A percentile compares a stretch with the other conserved stretches of the same genome.
phyloP scores from a whole-genome alignment of 2,888 invertebrate genomes.

The Folsomia candida region DNA sequence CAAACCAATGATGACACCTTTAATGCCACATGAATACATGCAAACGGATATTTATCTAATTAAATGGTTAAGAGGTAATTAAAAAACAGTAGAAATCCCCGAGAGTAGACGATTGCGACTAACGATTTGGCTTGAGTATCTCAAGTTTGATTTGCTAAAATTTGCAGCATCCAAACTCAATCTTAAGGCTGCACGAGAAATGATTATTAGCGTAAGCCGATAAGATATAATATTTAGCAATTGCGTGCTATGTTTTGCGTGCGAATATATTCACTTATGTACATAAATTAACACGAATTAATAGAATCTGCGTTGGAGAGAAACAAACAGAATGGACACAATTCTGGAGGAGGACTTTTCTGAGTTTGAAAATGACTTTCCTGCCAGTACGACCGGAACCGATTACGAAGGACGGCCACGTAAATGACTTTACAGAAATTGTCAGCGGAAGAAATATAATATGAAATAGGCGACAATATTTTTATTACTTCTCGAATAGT shows the following conservation, averaged over 20 bases:
- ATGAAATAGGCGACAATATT: too few relatives aligned
- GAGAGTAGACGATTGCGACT: too few relatives aligned
- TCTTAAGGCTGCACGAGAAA: neutral
- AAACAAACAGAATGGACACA: neutral
- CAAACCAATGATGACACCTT: neutral
- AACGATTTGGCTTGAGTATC: too few relatives aligned
- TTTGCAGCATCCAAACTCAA: conserved; percentile 1
- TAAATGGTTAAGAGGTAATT: conserved; percentile 6
- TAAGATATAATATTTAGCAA: too few relatives aligned
- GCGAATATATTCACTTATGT: too few relatives aligned
- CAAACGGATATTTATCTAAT: conserved; percentile 4
- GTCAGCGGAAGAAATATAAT: too few relatives aligned
- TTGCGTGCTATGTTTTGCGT: too few relatives aligned
- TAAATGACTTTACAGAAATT: neutral
- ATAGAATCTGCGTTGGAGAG: conserved; percentile 4
- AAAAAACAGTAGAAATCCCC: too few relatives aligned
- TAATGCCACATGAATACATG: conserved; percentile 1
- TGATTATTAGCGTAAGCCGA: conserved; percentile 8
- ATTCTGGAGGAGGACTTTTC: conserved; percentile 8
- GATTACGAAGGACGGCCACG: neutral
- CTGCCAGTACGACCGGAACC: neutral
- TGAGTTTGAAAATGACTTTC: neutral
- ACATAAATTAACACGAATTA: neutral
- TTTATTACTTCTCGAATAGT: too few relatives aligned
- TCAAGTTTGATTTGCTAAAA: too few relatives aligned